Evolutionary conservation across 2,113 vertebrate species (phyloP), one percentile per base, ranked within the genome.

Genomic region (Anas platyrhynchos): DNA sequence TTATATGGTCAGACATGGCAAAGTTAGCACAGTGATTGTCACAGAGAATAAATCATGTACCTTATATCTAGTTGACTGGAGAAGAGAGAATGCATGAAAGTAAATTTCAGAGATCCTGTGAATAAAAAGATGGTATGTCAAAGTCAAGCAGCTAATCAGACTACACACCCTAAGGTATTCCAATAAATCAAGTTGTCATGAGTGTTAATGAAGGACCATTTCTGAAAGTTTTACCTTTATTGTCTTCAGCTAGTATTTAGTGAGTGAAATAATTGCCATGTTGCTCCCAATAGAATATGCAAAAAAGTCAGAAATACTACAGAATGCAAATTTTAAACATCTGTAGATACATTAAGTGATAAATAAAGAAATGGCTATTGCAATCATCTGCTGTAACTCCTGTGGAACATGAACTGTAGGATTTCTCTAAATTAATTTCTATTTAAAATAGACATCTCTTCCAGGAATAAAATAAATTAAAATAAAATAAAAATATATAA

Each of bases 61-160:
- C 34, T 72, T 15, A 3, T 48, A 82, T 4, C 13, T 38, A 56
- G 25, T 9, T 92, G 56, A 78, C 54, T 43, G 11, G 44, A 82
- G 66, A 75, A 92, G 38, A 86, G 48, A 78, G 90, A 90, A 93
- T 38, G 23, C 63, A 29, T 0, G 1, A 79, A 89, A 93, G 12
- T 62, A 94, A 78, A 92, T 92, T 96, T 91, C 61, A 72, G 69
- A 38, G 9, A 74, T 78, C 46, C 36, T 11, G 1, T 61, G 65
- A 75, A 54, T 63, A 74, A 92, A 86, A 94, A 52, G n/a, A 46
- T 38, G 15, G 12, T 48, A 73, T 72, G 66, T 79, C 83, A 95
- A 82, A 84, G 74, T 91, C 81, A 84, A 92, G 34, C 22, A 69
- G n/a, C 58, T 89, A 96, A 95, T 84, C 81, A 78, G 32, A 44